Conservation (phyloP, 92 coral and sea anemone genomes). For the Porites cylindrica region DNA sequence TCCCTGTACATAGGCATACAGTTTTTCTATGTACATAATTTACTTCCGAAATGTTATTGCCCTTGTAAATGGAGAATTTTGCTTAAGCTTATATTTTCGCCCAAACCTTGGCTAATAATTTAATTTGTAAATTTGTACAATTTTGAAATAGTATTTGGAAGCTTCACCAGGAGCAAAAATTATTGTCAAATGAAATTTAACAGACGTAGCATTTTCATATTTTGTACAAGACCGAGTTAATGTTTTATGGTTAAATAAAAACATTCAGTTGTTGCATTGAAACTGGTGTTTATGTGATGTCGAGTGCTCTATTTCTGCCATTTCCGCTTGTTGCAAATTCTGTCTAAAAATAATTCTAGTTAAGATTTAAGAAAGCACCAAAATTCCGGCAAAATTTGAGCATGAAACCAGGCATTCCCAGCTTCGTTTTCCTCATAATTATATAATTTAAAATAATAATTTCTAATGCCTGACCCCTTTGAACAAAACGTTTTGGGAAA, state of each 20-base stretch:
- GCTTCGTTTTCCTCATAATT: background rate
- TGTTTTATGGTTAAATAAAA: slow-evolving; percentile 30
- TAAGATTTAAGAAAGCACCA: background rate
- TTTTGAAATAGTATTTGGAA: slow-evolving; percentile 31
- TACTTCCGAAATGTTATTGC: background rate
- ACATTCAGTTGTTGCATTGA: slow-evolving; percentile 10
- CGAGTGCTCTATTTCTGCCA: background rate
- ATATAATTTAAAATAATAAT: no score
- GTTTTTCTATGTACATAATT: slow-evolving; percentile 43
- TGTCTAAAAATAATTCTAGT: background rate
- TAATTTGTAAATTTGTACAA: slow-evolving; percentile 53
- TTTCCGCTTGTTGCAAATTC: slow-evolving; percentile 5
- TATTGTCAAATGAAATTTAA: slow-evolving; percentile 29
- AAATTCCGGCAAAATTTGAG: background rate
- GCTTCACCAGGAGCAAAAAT: slow-evolving; percentile 31
- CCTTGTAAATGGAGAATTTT: slow-evolving; percentile 38
- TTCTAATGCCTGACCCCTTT: no score
- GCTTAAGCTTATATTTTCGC: slow-evolving; percentile 15
- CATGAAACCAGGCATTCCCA: background rate
- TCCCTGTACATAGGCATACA: slow-evolving; percentile 44
- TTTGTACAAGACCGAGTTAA: slow-evolving; percentile 36
- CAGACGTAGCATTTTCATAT: slow-evolving; percentile 29
- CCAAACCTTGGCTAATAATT: slow-evolving; percentile 14
- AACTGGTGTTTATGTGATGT: background rate
- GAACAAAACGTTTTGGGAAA: no score